These are phyloP conservation scores for Clitarchus hookeri DNA, from an alignment of 2,888 invertebrate genomes.

Conservation along the genomic window DNA sequence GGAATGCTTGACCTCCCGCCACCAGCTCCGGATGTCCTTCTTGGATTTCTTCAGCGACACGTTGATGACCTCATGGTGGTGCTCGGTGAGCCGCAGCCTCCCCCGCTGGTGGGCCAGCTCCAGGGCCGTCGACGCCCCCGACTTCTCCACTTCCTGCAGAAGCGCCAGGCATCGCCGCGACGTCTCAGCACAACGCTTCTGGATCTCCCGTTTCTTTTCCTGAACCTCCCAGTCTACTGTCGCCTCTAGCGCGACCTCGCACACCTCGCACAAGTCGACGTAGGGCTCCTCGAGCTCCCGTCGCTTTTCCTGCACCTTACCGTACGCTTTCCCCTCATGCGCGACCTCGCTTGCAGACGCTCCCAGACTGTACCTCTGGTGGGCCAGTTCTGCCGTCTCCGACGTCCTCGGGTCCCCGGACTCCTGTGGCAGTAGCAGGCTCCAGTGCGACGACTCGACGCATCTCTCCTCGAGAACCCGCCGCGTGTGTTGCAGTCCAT, in stretches of 20 bases:
- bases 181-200: background rate
- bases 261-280: background rate
- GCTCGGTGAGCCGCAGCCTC: background rate
- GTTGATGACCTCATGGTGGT: background rate
- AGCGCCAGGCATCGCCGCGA: background rate
- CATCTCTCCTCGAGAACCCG: background rate
- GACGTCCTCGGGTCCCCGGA: background rate
- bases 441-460: background rate
- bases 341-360: background rate
- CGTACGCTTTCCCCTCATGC: background rate
- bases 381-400: background rate
- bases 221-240: background rate
- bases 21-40: background rate
- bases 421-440: background rate
- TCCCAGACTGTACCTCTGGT: background rate
- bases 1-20: background rate
- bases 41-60: background rate
- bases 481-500: too few species aligned
- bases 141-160: background rate
- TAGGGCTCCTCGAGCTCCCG: background rate
- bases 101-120: background rate
- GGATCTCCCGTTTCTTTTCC: background rate
- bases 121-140: background rate
- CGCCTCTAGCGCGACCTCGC: background rate
- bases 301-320: background rate